Evolutionary conservation across 2,797 vertebrate species (phyloP).

Genomic region (Simalia tracyae): DNA sequence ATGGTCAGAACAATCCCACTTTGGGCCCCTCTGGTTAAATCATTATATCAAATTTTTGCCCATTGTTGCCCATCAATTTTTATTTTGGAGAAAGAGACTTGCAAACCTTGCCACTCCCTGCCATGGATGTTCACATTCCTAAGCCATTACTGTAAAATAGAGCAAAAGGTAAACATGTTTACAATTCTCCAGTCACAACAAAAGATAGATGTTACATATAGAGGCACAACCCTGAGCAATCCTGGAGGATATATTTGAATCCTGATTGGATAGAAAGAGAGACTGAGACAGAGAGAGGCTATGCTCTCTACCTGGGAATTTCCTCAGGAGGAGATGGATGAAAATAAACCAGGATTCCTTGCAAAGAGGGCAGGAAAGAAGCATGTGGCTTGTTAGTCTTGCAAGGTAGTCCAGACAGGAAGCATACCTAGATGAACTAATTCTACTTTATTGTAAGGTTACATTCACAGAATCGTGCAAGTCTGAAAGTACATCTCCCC

Average conservation of each 20-base stretch:
- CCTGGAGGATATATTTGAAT: not conserved
- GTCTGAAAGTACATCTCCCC: too few species aligned
- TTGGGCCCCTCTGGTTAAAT: not conserved
- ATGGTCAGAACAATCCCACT: not conserved
- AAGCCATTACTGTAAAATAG: not conserved
- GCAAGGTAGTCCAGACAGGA: too few species aligned
- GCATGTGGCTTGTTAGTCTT: not conserved
- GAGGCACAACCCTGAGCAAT: not conserved
- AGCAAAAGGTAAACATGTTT: not conserved
- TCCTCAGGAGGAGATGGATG: not conserved
- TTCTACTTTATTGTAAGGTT: too few species aligned
- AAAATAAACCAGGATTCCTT: not conserved
- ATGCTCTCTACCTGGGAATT: not conserved
- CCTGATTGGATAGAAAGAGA: too few species aligned
- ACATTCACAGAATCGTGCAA: too few species aligned
- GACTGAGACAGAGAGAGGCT: too few species aligned
- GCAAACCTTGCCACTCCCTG: not conserved
- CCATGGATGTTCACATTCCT: not conserved
- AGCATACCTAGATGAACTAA: too few species aligned
- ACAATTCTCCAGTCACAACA: not conserved
- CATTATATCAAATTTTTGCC: not conserved
- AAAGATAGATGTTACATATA: not conserved
- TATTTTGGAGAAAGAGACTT: not conserved
- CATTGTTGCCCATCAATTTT: not conserved
- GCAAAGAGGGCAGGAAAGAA: not conserved